Base-by-base conservation (phyloP, 30 jellyfish, hydroid and myxozoan species). In the Clytia hemisphaerica region DNA sequence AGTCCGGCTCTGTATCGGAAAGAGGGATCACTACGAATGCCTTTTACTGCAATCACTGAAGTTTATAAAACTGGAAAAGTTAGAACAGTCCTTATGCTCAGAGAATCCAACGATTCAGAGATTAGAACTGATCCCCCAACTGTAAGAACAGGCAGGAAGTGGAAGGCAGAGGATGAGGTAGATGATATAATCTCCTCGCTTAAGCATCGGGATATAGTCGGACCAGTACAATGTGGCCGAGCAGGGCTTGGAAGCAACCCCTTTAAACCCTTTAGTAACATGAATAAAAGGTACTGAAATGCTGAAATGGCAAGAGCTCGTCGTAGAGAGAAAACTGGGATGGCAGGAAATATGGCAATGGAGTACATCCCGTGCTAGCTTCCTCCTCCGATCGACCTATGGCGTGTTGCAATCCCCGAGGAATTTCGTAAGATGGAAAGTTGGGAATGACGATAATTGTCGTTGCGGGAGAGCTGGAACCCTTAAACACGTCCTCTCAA, bases 261-360 rank as follows among this genome's bases (percentile, higher is more conserved):
- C 10, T 51, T 51, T 33, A 51, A 51, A 33, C 26, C 66, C 25
- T 51, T 51, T 33, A 15, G 36, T 12, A 51, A n/a, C n/a, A n/a
- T n/a, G n/a, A n/a, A n/a, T n/a, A n/a, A n/a, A n/a, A n/a, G n/a
- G 25, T 15, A 33, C 36, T 15, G 12, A 51, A 51, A n/a, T n/a
- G n/a, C n/a, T n/a, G n/a, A n/a, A n/a, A n/a, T n/a, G n/a, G n/a
- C n/a, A n/a, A n/a, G n/a, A 51, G 25, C 18, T 15, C 25, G 66
- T 21, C 25, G 66, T 51, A 19, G 66, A 51, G 26, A 51, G 66
- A 51, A 51, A 51, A 51, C 18, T 51, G 25, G 66, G 66, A 15
- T 51, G 26, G 66, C 18, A 51, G 66, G 66, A 51, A 33, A 51
- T 51, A 15, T 51, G 66, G 66, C 36, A 51, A 51, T 51, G 66